Conservation (phyloP, 2,113 vertebrate genomes). For the Antechinus flavipes region DNA sequence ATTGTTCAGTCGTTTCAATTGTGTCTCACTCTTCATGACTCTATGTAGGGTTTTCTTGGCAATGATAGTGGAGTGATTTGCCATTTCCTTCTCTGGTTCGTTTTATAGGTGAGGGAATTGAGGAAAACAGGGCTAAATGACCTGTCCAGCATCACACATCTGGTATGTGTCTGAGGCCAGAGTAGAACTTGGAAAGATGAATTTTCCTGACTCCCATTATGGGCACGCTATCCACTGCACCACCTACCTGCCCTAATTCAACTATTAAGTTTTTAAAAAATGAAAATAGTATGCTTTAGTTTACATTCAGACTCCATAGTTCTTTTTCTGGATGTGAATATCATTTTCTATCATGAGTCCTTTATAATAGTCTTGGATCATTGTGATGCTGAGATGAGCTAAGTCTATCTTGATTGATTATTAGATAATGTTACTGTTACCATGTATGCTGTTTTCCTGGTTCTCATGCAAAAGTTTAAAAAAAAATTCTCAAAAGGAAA, state of each 20-base stretch:
- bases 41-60: background rate
- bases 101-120: background rate
- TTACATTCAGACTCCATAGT: no score
- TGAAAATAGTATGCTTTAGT: no score
- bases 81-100: background rate
- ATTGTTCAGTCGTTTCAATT: background rate
- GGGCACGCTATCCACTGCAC: background rate
- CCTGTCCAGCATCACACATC: background rate
- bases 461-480: slow-evolving; percentile 3
- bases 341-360: no score
- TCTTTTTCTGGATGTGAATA: no score
- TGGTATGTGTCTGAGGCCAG: background rate
- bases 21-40: background rate
- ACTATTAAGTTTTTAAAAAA: background rate
- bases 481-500: slow-evolving; percentile 15
- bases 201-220: background rate
- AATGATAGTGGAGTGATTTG: background rate
- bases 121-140: background rate
- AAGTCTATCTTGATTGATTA: no score
- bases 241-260: background rate
- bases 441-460: no score
- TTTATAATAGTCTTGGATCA: no score
- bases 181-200: background rate
- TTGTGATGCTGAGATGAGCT: no score
- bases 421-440: no score